Percentiles rank a stretch among this genome's conserved stretches.
Evolutionary conservation across 2,797 vertebrate genomes (phyloP).

Genomic region (Balearica regulorum): DNA sequence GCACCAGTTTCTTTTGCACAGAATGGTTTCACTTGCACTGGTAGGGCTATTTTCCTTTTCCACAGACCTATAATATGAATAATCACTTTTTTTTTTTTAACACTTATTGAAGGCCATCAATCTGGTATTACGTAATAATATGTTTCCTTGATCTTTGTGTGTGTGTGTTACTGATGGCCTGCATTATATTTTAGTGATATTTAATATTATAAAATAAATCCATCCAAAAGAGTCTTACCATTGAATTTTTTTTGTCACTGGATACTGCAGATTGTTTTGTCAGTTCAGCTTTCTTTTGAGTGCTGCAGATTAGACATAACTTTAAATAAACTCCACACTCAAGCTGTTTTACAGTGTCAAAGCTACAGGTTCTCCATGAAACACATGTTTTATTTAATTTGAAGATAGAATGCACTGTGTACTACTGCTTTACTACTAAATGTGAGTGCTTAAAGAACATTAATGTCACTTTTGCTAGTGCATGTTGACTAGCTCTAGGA

Average conservation of each 20-base stretch:
- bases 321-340: not conserved
- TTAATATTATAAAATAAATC: not conserved
- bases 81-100: not conserved
- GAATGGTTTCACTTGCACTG: not conserved
- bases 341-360: not conserved
- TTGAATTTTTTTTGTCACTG: not conserved
- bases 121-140: not conserved
- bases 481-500: not conserved
- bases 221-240: not conserved
- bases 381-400: not conserved
- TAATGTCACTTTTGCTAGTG: not conserved
- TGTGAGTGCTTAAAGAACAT: not conserved
- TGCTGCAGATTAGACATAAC: not conserved
- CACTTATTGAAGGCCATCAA: rapidly evolving
- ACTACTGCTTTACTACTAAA: not conserved
- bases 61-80: not conserved
- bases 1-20: not conserved
- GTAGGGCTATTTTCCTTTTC: not conserved
- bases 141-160: not conserved
- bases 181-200: not conserved
- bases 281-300: not conserved
- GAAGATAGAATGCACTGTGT: not conserved
- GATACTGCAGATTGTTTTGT: not conserved
- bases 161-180: not conserved
- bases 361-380: not conserved